Base-by-base conservation (phyloP, 2,888 invertebrate genomes). In the Ormyrus thymus region DNA sequence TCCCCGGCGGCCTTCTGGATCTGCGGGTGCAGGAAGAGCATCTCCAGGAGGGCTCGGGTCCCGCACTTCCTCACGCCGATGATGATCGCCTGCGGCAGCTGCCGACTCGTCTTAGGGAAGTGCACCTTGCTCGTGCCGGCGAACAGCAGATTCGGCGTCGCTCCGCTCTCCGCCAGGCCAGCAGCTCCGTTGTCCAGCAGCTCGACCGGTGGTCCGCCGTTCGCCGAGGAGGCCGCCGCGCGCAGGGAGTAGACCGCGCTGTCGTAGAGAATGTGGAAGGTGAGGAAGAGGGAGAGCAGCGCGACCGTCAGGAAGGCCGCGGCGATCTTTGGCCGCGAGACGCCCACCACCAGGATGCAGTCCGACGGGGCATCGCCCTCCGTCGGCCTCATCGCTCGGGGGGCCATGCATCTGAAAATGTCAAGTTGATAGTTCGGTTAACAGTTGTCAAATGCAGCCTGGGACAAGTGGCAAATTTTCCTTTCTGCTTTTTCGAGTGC, bases 41-140 rank as follows among this genome's bases (percentile, higher is more conserved):
- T 98, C 91, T 99, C 98, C 73, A 99, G 93, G 7, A 99, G 93
- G 0, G 99, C 99, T 76, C 98, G 92, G 0, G 99, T 99, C 29
- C 99, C 99, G 87, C 98, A 98, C 92, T 99, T 99, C 85, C 98
- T 93, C 48, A 97, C 98, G 69, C 98, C 98, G 84, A 98, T 95
- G 87, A 98, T 98, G 84, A 98, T 93, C 56, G 96, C 95, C 92
- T 95, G 92, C n/a, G 94, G 94, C 84, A 94, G 89, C 83, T 94
- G 91, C 55, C 94, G 91, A 85, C 91, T 92, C 64, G 93, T 93
- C 83, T 93, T 92, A 4, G 93, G 92, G 83, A 94, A 94, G 87
- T 93, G 93, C 79, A 92, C 91, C 79, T 89, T 89, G 61, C 48
- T 58, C 45, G n/a, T 0, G 51, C n/a, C 15, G 66, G 10, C 3